A percentile compares a stretch with the other conserved stretches of the same genome.
Conservation (phyloP, 2,888 invertebrate species). For the Malthinus flaveolus region DNA sequence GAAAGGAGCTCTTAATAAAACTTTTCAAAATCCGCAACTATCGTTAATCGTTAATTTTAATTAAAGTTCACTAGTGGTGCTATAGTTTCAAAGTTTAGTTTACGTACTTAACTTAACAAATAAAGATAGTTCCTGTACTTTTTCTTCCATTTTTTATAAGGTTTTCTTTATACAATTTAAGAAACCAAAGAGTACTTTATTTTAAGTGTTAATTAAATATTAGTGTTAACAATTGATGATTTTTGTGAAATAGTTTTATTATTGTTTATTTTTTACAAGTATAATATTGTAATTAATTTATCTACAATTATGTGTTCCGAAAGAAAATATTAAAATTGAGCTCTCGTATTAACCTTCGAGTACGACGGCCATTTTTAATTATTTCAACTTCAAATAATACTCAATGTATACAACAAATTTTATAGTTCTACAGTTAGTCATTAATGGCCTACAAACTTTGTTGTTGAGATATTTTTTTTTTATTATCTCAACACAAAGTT, state of each 20-base stretch:
- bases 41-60: too few relatives aligned
- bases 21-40: too few relatives aligned
- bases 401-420: slow-evolving; percentile 2
- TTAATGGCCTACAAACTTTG: slow-evolving; percentile 43
- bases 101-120: too few relatives aligned
- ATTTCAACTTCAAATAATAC: background rate
- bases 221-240: slow-evolving; percentile 15
- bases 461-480: slow-evolving; percentile 33
- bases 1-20: too few relatives aligned
- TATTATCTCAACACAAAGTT: slow-evolving; percentile 26
- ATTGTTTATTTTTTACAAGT: slow-evolving; percentile 4
- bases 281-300: background rate
- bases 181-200: slow-evolving; percentile 24
- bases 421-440: background rate
- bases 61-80: too few relatives aligned
- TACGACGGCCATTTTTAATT: background rate
- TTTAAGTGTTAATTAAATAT: slow-evolving; percentile 10
- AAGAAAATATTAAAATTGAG: too few relatives aligned
- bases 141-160: slow-evolving; percentile 7
- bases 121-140: slow-evolving; percentile 1
- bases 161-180: slow-evolving; percentile 11
- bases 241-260: slow-evolving; percentile 24
- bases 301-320: too few relatives aligned
- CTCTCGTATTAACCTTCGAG: too few relatives aligned
- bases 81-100: too few relatives aligned